These are phyloP conservation scores for Hippopotamus amphibius DNA, from an alignment of 2,113 vertebrate species.

Conservation along the genomic window DNA sequence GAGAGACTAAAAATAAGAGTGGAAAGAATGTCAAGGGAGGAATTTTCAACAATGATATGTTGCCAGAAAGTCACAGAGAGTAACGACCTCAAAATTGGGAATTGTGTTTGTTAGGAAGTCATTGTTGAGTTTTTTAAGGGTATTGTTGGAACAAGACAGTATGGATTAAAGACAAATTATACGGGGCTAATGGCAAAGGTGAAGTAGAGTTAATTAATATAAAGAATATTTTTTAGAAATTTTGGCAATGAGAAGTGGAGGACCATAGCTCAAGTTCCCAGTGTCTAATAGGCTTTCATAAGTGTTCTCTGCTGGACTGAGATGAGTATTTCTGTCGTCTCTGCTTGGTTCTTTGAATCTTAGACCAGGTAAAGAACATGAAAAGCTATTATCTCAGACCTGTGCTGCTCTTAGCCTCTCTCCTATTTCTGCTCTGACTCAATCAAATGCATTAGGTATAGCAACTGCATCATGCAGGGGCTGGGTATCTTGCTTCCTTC, in stretches of 20 bases:
- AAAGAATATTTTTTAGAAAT: not conserved
- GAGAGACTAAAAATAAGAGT: constrained; percentile 25
- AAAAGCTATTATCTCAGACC: not conserved
- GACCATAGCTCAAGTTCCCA: not conserved
- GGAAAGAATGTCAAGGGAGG: constrained; percentile 19
- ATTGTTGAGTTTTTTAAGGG: not conserved
- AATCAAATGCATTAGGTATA: not conserved
- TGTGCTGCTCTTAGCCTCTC: not conserved
- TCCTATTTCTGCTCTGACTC: not conserved
- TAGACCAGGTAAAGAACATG: not conserved
- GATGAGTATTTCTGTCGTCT: not conserved
- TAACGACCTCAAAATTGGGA: not conserved
- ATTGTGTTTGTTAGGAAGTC: not conserved
- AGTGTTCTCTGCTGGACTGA: not conserved
- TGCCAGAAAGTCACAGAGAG: not conserved
- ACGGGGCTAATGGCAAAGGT: not conserved
- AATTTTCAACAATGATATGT: constrained; percentile 2
- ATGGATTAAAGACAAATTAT: not conserved
- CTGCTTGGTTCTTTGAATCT: not conserved
- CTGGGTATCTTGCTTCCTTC: not conserved
- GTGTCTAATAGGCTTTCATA: not conserved
- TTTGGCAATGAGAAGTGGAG: not conserved
- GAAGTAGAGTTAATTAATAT: not conserved
- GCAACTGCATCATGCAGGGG: not conserved
- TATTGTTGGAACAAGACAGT: not conserved